Evolutionary conservation across 2,888 invertebrate genomes (phyloP).

Genomic region (Mesochorus sp.): DNA sequence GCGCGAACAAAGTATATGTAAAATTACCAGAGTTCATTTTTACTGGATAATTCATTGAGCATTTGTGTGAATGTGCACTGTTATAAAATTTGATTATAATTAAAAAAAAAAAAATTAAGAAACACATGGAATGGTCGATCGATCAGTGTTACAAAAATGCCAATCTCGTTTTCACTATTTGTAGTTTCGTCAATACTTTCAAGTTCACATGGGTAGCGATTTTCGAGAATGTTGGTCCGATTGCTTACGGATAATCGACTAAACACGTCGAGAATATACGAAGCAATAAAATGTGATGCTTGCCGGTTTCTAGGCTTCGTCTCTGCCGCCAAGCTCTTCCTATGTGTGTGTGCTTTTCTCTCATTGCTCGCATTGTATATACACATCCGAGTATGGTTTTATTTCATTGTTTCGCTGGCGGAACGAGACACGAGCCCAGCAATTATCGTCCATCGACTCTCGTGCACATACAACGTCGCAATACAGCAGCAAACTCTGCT

Average conservation of each 20-base stretch:
- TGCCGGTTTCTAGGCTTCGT: slow-evolving; percentile 7
- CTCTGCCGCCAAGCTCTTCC: background rate
- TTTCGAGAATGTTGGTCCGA: slow-evolving; percentile 13
- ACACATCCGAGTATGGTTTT: slow-evolving; percentile 46
- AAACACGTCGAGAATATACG: slow-evolving; percentile 36
- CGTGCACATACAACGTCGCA: slow-evolving; percentile 35
- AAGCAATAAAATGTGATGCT: slow-evolving; percentile 26
- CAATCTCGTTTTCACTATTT: too few species aligned
- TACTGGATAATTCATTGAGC: too few species aligned
- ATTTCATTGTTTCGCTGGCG: slow-evolving; percentile 55
- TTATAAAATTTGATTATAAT: too few species aligned
- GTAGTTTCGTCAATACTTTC: too few species aligned
- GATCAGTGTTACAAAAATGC: too few species aligned
- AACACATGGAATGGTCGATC: slow-evolving; percentile 62
- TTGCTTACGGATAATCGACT: slow-evolving; percentile 54
- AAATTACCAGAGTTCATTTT: too few species aligned
- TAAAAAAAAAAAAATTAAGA: too few species aligned
- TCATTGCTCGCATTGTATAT: slow-evolving; percentile 33
- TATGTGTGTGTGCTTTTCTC: background rate
- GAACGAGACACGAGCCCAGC: slow-evolving; percentile 58
- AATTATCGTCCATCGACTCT: slow-evolving; percentile 64
- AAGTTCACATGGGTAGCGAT: too few species aligned
- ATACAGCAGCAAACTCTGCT: slow-evolving; percentile 4
- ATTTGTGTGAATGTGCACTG: too few species aligned
- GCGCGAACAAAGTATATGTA: too few species aligned